Conservation (phyloP, 2,797 vertebrate species). For the Lophotriccus pileatus region DNA sequence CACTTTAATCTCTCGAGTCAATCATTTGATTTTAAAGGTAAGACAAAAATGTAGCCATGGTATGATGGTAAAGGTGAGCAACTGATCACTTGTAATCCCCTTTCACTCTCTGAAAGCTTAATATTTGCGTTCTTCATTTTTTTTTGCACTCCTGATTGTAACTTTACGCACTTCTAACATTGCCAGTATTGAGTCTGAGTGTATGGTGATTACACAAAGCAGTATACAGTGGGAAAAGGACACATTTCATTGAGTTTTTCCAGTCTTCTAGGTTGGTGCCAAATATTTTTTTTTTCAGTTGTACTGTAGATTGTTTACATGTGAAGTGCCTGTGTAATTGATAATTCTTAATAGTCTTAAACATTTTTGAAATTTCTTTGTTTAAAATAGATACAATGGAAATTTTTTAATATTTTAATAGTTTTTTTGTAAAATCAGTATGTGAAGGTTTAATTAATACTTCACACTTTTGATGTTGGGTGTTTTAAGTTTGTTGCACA, state of each 20-base stretch:
- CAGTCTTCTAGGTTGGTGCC: conserved; percentile 80
- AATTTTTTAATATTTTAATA: conserved; percentile 77
- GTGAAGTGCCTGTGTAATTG: conserved; percentile 85
- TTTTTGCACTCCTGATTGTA: conserved; percentile 70
- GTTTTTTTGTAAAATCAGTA: conserved; percentile 72
- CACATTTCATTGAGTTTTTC: conserved; percentile 58
- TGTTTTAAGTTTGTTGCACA: conserved; percentile 75
- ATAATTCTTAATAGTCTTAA: conserved; percentile 78
- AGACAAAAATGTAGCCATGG: conserved; percentile 9
- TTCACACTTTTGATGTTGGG: conserved; percentile 73
- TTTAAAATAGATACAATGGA: conserved; percentile 69
- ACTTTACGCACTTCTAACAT: conserved; percentile 64
- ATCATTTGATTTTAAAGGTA: conserved; percentile 34
- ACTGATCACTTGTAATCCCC: conserved; percentile 14
- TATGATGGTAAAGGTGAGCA: conserved; percentile 21
- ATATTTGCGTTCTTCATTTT: conserved; percentile 56
- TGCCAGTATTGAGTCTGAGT: conserved; percentile 72
- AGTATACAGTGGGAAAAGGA: conserved; percentile 42
- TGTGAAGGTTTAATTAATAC: conserved; percentile 72
- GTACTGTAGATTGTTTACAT: conserved; percentile 85
- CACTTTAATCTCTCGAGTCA: conserved; percentile 29
- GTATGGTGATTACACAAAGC: conserved; percentile 53
- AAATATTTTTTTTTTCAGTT: conserved; percentile 79
- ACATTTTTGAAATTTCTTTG: conserved; percentile 76
- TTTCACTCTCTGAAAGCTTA: conserved; percentile 50